phyloP scores from a whole-genome alignment of 2,888 invertebrate species.

The Morpho helenor region DNA sequence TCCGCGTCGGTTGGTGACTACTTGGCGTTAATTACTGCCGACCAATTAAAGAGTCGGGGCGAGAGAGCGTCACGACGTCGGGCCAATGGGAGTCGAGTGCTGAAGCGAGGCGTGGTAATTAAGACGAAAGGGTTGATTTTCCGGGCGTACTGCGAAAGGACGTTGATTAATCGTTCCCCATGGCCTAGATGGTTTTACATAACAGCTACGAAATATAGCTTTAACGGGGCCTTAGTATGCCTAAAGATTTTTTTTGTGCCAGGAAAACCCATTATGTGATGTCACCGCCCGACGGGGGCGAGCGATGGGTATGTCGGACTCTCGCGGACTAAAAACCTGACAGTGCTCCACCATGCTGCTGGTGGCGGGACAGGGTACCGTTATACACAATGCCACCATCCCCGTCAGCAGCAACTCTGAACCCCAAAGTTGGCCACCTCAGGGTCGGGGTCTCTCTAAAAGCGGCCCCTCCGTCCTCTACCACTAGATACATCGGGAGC shows the following conservation, averaged over 20 bases:
- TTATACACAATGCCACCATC: too few relatives aligned
- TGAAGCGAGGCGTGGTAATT: conserved; percentile 77
- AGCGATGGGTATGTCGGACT: too few relatives aligned
- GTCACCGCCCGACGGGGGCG: too few relatives aligned
- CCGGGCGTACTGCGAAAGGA: conserved; percentile 59
- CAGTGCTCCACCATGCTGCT: too few relatives aligned
- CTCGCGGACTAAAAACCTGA: too few relatives aligned
- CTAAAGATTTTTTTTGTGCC: background rate
- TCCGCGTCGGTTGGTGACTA: conserved; percentile 71
- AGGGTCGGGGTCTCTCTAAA: too few relatives aligned
- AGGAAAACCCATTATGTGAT: too few relatives aligned
- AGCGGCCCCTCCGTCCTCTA: too few relatives aligned
- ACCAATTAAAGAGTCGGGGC: conserved; percentile 71
- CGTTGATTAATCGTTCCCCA: conserved; percentile 64
- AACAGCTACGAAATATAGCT: conserved; percentile 1
- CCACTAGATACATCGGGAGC: too few relatives aligned
- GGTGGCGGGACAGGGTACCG: too few relatives aligned
- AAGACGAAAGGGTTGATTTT: conserved; percentile 77
- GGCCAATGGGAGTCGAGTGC: conserved; percentile 61
- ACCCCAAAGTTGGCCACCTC: too few relatives aligned
- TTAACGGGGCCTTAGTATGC: background rate
- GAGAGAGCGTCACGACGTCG: conserved; percentile 46
- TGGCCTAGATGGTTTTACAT: conserved; percentile 16
- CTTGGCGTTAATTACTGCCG: conserved; percentile 69
- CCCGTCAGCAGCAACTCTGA: too few relatives aligned